These are phyloP conservation scores for Slavum lentiscoides DNA, from an alignment of 2,888 invertebrate genomes.

Conservation along the genomic window DNA sequence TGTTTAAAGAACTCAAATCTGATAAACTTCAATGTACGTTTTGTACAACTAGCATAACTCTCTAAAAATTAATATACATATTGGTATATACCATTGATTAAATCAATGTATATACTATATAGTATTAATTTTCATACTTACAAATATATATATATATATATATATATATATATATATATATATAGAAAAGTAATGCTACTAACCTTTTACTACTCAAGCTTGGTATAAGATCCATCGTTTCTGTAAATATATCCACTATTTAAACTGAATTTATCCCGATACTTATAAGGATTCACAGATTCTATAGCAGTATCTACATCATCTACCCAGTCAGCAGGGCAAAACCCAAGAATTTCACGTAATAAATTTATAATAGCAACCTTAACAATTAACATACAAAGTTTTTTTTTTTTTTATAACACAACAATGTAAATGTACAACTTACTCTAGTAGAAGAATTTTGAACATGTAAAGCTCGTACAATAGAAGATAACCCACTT, in stretches of 20 bases:
- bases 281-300: slow-evolving; percentile 80
- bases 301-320: slow-evolving; percentile 86
- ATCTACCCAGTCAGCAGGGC: slow-evolving; percentile 89
- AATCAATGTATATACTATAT: background rate
- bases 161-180: background rate
- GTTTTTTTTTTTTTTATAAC: background rate
- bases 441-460: slow-evolving; percentile 66
- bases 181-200: slow-evolving; percentile 3
- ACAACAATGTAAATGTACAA: slow-evolving; percentile 18
- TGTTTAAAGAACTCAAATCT: too few species aligned
- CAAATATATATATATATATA: too few species aligned
- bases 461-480: slow-evolving; percentile 52
- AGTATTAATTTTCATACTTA: background rate
- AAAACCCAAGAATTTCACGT: slow-evolving; percentile 81
- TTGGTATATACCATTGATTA: too few species aligned
- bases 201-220: slow-evolving; percentile 72
- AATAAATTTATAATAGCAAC: slow-evolving; percentile 89
- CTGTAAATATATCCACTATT: slow-evolving; percentile 95
- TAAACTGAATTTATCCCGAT: slow-evolving; percentile 81
- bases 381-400: slow-evolving; percentile 61
- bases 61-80: too few species aligned
- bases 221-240: slow-evolving; percentile 83
- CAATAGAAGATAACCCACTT: slow-evolving; percentile 54
- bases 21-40: too few species aligned
- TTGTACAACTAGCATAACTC: too few species aligned